These are phyloP conservation scores for Thamnaconus septentrionalis DNA, from an alignment of 2,113 vertebrate genomes.

Conservation along the genomic window DNA sequence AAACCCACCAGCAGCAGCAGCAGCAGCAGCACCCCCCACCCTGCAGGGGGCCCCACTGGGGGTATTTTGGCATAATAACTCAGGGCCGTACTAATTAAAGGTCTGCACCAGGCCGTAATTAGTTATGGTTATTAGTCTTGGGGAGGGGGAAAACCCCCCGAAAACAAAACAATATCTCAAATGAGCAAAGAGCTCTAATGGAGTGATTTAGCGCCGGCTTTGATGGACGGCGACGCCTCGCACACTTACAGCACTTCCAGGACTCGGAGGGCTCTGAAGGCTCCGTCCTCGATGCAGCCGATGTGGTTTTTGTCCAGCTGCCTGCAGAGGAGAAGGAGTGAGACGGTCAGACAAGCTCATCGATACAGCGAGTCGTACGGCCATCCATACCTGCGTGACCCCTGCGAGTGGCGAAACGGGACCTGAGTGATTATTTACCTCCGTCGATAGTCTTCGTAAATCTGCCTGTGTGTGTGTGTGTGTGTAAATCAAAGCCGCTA, in stretches of 20 bases:
- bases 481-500: slow-evolving; percentile 38
- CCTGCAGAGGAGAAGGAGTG: slow-evolving; percentile 45
- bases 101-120: slow-evolving; percentile 37
- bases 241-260: slow-evolving; percentile 74
- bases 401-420: slow-evolving; percentile 46
- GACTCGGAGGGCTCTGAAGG: slow-evolving; percentile 68
- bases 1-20: slow-evolving; percentile 32
- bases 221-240: slow-evolving; percentile 22
- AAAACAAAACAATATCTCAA: slow-evolving; percentile 47
- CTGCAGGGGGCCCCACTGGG: slow-evolving; percentile 38
- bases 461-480: slow-evolving; percentile 3
- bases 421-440: slow-evolving; percentile 37
- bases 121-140: slow-evolving; percentile 30
- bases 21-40: slow-evolving; percentile 11
- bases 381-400: slow-evolving; percentile 45
- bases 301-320: slow-evolving; percentile 77
- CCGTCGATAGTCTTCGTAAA: slow-evolving; percentile 39
- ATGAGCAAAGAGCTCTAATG: slow-evolving; percentile 45
- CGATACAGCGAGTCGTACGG: slow-evolving; percentile 44
- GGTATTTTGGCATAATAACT: slow-evolving; percentile 44
- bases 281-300: slow-evolving; percentile 70
- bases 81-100: slow-evolving; percentile 37
- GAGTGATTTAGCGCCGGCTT: slow-evolving; percentile 8
- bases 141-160: neutral
- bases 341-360: slow-evolving; percentile 24